A percentile compares a stretch with the other conserved stretches of the same genome.
Evolutionary conservation across 2,888 invertebrate species (phyloP).

Genomic region (Julus scandinavius): DNA sequence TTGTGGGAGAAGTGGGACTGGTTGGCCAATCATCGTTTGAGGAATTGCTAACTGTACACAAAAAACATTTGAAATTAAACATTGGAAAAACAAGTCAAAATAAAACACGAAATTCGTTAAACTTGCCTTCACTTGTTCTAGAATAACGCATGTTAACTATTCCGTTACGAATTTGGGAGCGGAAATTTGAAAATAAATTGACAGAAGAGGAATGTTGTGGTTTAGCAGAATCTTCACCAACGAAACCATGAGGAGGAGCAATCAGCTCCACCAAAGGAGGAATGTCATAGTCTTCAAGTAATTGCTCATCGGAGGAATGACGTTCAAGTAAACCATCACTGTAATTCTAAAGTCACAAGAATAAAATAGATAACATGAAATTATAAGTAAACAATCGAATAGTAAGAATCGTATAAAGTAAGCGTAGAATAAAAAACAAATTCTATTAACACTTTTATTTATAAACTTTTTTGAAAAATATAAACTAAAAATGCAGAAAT

Average conservation of each 20-base stretch:
- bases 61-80: neutral
- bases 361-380: neutral
- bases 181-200: conserved; percentile 50
- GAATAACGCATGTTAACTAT: conserved; percentile 12
- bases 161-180: conserved; percentile 51
- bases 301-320: conserved; percentile 25
- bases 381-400: neutral
- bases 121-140: conserved; percentile 49
- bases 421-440: too few relatives aligned
- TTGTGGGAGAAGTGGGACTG: conserved; percentile 35
- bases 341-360: conserved; percentile 55
- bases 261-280: conserved; percentile 58
- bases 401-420: too few relatives aligned
- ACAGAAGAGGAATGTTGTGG: conserved; percentile 40
- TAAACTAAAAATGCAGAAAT: neutral
- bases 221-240: conserved; percentile 57
- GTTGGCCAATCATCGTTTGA: conserved; percentile 31
- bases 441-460: neutral
- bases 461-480: neutral
- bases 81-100: neutral
- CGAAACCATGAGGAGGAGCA: conserved; percentile 58
- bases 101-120: neutral
- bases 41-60: conserved; percentile 19
- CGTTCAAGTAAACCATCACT: conserved; percentile 58
- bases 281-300: conserved; percentile 49